phyloP scores from a whole-genome alignment of 1,140 invertebrate species.

The Armadillidium nasatum region DNA sequence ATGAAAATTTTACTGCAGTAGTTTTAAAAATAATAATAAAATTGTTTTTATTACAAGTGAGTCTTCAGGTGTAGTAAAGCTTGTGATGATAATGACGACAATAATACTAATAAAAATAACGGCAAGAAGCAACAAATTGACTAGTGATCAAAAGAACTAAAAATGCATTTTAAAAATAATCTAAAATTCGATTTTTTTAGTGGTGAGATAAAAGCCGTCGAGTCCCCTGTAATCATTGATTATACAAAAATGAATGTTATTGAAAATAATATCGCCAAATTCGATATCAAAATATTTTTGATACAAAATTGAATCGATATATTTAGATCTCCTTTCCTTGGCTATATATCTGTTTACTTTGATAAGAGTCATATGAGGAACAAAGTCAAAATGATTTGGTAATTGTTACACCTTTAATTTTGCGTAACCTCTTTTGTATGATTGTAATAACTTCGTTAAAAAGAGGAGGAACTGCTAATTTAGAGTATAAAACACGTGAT shows the following conservation, averaged over 20 bases:
- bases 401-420: conserved; percentile 29
- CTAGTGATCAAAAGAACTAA: no score
- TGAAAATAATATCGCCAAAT: conserved; percentile 37
- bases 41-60: background rate
- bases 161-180: no score
- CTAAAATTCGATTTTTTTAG: background rate
- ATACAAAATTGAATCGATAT: conserved; percentile 42
- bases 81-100: no score
- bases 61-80: no score
- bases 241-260: conserved; percentile 44
- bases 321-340: conserved; percentile 40
- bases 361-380: conserved; percentile 44
- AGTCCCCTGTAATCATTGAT: conserved; percentile 39
- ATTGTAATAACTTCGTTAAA: conserved; percentile 27
- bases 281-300: conserved; percentile 30
- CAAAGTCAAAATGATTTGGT: conserved; percentile 45
- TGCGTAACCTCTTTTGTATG: conserved; percentile 23
- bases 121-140: no score
- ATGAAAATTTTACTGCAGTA: no score
- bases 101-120: no score
- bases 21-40: background rate
- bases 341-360: conserved; percentile 43
- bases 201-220: conserved; percentile 44
- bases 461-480: conserved; percentile 31
- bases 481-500: conserved; percentile 42